Percentiles rank a stretch among this genome's conserved stretches.
Conservation (phyloP, 2,888 invertebrate genomes). For the Thysanoteuthis rhombus region DNA sequence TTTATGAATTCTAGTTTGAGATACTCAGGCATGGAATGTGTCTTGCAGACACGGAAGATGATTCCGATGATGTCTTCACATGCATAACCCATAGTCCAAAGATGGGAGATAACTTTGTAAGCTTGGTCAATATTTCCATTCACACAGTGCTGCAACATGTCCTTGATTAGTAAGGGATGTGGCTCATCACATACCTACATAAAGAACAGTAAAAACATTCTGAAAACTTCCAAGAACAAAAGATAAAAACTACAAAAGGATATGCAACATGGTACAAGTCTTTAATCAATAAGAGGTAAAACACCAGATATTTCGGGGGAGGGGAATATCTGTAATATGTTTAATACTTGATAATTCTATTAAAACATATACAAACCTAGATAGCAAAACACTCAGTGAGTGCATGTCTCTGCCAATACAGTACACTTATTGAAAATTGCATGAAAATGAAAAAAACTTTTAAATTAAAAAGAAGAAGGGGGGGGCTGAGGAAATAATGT, state of each 20-base stretch:
- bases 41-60: slow-evolving; percentile 92
- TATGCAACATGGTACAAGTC: neutral
- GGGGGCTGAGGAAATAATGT: no score
- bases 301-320: no score
- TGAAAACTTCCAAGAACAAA: neutral
- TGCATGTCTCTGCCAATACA: no score
- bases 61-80: slow-evolving; percentile 96
- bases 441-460: no score
- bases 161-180: slow-evolving; percentile 90
- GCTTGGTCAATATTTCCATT: slow-evolving; percentile 85
- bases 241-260: neutral
- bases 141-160: slow-evolving; percentile 87
- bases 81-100: slow-evolving; percentile 94
- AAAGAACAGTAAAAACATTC: slow-evolving; percentile 32
- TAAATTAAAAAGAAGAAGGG: no score
- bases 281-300: neutral
- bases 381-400: no score
- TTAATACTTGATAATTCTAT: no score
- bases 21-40: slow-evolving; percentile 81
- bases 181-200: slow-evolving; percentile 94
- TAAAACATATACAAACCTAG: no score
- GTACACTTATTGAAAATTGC: no score
- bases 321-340: no score
- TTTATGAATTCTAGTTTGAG: slow-evolving; percentile 86
- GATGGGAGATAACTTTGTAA: slow-evolving; percentile 84